Evolutionary conservation across 1,140 invertebrate species (phyloP), one percentile per base, ranked within the genome.

Genomic region (Sitobion miscanthi): DNA sequence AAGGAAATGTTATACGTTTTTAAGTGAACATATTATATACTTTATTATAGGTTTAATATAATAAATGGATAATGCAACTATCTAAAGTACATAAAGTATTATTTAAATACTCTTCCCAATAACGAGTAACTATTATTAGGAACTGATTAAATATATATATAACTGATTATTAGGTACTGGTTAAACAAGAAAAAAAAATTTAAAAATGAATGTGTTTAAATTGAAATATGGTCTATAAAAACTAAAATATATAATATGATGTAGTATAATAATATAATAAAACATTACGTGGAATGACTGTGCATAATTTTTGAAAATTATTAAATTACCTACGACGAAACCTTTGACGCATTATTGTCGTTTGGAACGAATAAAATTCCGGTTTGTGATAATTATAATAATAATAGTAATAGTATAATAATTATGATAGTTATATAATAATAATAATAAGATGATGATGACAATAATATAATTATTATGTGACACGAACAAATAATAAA

Each of bases 61-160:
- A 49, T 87, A n/a, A 17, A 87, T 52, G 9, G 20, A 87, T 49
- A 4, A 35, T 87, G 35, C 45, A 21, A n/a, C 38, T 87, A 49
- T 87, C 45, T 87, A 87, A 87, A 49, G 25, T 49, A 87, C 47
- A 88, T 54, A 88, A 88, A 54, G 14, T 35, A 35, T 21, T 23
- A 21, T 38, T 88, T 89, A 57, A 89, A 35, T 54, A 89, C 20
- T 62, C 11, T 62, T 90, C 57, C 89, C 57, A 90, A 62, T 45
- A 69, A 69, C n/a, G 87, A 52, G n/a, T 88, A 42, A 49, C 52
- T 90, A 30, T 69, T 90, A 90, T 90, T 90, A 69, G 89, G 89
- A 90, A 90, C 89, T 69, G 89, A 89, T 89, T 89, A 25, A 89
- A 57, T 89, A 89, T n/a, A 35, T 20, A n/a, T n/a, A n/a, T 25